A percentile compares a stretch with the other conserved stretches of the same genome.
phyloP scores from a whole-genome alignment of 2,113 vertebrate species.

The Bostrychus sinensis region DNA sequence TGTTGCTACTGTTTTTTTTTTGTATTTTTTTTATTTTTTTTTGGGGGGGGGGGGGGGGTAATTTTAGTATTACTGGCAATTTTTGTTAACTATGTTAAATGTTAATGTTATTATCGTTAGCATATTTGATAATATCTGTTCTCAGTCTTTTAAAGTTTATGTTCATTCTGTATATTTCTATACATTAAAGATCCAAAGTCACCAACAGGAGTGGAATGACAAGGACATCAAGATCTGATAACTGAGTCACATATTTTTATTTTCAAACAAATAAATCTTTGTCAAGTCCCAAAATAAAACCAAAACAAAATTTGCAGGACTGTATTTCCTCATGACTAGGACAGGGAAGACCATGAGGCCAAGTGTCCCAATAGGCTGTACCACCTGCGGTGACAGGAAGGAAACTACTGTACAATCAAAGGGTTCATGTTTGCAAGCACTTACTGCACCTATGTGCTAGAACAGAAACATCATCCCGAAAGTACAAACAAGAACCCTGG shows the following conservation, averaged over 20 bases:
- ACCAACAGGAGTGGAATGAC: conserved; percentile 43
- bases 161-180: not conserved
- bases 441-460: conserved; percentile 87
- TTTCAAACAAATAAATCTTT: conserved; percentile 85
- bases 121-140: conserved; percentile 6
- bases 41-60: no score
- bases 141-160: conserved; percentile 13
- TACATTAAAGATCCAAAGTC: not conserved
- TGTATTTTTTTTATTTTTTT: not conserved
- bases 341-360: conserved; percentile 77
- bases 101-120: conserved; percentile 18
- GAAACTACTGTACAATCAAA: conserved; percentile 83
- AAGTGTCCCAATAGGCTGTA: conserved; percentile 74
- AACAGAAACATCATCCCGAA: conserved; percentile 76
- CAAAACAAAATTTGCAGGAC: conserved; percentile 77
- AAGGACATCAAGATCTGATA: conserved; percentile 73
- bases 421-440: conserved; percentile 81
- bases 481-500: conserved; percentile 75
- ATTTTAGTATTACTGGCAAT: no score
- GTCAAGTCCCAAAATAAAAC: conserved; percentile 80
- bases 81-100: conserved; percentile 5
- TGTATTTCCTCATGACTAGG: conserved; percentile 77
- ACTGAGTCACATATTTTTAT: conserved; percentile 86
- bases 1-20: not conserved
- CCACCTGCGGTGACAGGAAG: conserved; percentile 78